Evolutionary conservation across 2,113 vertebrate species (phyloP), one percentile per base, ranked within the genome.

Genomic region (Hymenochirus boettgeri): DNA sequence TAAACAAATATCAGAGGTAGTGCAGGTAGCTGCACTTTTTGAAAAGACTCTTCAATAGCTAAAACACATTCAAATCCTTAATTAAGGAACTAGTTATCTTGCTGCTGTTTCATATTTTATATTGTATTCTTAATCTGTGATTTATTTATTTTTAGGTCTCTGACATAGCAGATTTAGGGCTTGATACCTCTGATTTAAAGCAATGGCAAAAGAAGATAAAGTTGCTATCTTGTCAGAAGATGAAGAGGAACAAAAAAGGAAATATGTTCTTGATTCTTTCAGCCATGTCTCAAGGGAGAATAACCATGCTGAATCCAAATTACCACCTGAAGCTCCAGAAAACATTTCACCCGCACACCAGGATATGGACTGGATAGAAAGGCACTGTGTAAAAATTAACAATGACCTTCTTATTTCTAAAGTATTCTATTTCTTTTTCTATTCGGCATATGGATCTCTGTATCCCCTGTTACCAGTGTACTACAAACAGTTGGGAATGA

Each of bases 401-500:
- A 89, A 86, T 0, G 88, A 90, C 35, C 94, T 99, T 22, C 90
- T 99, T 13, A 76, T 99, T 76, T 99, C 96, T 45, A 99, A 99
- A 72, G 80, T 98, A 59, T 99, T 98, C 74, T 99, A 99, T 78
- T 97, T 98, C 81, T 99, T 98, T 85, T 99, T 97, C 78, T 99
- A 96, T 33, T 91, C 95, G 1, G 96, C 94, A 0, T 99, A 98
- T 22, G 96, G 96, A 71, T 99, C 96, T 0, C 89, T 99, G 8
- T 95, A 97, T 73, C 96, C 96, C 0, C 83, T 99, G 72, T 80
- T 99, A 71, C 86, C 96, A 0, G 84, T 99, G 6, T 99, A 95
- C 74, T 99, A 97, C 65, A 98, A 95, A 66, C 96, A 99, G 79
- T 88, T 99, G 54, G 96, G 96, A 9, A 94, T 99, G 90, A 87